Conservation (phyloP, 2,113 vertebrate species). For the Ciconia stormi region DNA sequence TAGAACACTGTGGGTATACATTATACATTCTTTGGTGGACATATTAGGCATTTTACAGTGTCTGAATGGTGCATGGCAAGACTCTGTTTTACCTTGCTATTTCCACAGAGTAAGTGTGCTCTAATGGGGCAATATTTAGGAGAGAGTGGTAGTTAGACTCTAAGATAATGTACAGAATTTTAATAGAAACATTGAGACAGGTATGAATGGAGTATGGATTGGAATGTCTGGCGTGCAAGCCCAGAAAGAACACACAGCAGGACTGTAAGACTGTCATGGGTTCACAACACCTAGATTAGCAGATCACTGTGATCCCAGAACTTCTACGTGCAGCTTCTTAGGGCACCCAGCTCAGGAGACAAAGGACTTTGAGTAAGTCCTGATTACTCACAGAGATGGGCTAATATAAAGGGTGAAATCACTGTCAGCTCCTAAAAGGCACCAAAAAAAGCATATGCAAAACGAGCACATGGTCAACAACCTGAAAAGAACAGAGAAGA, state of each 20-base stretch:
- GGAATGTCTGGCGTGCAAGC: background rate
- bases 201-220: background rate
- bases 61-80: background rate
- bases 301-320: background rate
- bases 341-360: background rate
- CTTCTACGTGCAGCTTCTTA: background rate
- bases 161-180: background rate
- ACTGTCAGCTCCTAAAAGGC: background rate
- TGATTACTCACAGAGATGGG: background rate
- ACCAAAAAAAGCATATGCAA: background rate
- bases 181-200: background rate
- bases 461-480: background rate
- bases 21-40: background rate
- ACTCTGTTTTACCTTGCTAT: background rate
- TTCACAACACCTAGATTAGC: background rate
- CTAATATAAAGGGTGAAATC: background rate
- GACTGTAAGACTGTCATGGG: background rate
- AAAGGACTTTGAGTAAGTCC: background rate
- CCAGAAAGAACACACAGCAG: background rate
- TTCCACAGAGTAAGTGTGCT: background rate
- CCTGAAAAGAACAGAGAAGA: background rate
- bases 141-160: background rate
- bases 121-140: background rate
- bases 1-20: background rate
- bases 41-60: background rate